These are phyloP conservation scores for Pelobates cultripes DNA, from an alignment of 2,797 vertebrate species.

Conservation along the genomic window DNA sequence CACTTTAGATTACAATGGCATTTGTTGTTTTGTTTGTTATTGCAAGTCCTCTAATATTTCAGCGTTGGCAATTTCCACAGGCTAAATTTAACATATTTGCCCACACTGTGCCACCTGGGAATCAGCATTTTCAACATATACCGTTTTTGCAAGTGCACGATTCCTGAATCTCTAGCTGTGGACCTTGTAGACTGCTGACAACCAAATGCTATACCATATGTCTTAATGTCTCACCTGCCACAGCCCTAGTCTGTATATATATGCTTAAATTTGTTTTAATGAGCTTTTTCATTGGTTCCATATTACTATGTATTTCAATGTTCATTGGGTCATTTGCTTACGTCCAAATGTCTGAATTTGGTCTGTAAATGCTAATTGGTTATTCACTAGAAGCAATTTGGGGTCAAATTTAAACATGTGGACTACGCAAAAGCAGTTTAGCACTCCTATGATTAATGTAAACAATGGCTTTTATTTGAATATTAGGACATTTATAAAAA, in stretches of 20 bases:
- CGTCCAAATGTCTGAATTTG: too few relatives aligned
- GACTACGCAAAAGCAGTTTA: too few relatives aligned
- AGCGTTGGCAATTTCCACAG: conserved; percentile 39
- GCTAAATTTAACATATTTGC: conserved; percentile 51
- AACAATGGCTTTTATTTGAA: too few relatives aligned
- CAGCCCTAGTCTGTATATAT: not conserved
- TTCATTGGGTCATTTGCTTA: too few relatives aligned
- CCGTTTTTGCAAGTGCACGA: conserved; percentile 35
- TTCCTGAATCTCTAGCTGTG: conserved; percentile 24
- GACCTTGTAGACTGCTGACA: conserved; percentile 38
- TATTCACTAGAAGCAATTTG: too few relatives aligned
- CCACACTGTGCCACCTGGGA: conserved; percentile 50
- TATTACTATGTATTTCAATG: too few relatives aligned
- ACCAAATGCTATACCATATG: conserved; percentile 29
- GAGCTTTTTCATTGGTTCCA: too few relatives aligned
- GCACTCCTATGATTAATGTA: too few relatives aligned
- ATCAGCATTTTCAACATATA: conserved; percentile 50
- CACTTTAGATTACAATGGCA: conserved; percentile 13
- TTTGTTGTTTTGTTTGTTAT: conserved; percentile 46
- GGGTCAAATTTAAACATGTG: too few relatives aligned
- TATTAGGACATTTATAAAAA: too few relatives aligned
- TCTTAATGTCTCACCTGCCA: not conserved
- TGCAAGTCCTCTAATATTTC: conserved; percentile 51
- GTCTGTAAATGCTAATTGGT: too few relatives aligned
- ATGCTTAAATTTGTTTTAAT: too few relatives aligned